Percentiles rank a stretch among this genome's conserved stretches.
Conservation (phyloP, 2,888 invertebrate species). For the Acanthosepion lycidas region DNA sequence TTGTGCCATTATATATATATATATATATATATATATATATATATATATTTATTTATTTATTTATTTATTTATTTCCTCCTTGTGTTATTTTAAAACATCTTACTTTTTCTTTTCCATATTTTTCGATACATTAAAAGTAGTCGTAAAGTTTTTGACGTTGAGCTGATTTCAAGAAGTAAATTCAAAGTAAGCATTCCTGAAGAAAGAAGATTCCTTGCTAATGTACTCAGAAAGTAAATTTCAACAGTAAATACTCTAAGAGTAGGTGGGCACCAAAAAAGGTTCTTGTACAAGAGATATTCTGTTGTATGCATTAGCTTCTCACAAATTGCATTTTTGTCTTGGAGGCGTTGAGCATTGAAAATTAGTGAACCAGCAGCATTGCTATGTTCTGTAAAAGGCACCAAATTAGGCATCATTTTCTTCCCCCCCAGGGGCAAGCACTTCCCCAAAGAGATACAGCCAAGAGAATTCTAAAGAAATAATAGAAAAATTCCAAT, state of each 20-base stretch:
- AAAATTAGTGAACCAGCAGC: neutral
- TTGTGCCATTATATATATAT: too few species aligned
- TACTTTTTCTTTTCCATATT: neutral
- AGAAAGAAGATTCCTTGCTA: neutral
- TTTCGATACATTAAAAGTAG: neutral
- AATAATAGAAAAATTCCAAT: neutral
- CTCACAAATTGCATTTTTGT: constrained; percentile 8
- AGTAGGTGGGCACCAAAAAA: neutral
- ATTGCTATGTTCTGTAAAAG: neutral
- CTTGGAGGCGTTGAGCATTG: neutral
- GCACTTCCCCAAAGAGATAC: constrained; percentile 20
- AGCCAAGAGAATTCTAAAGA: constrained; percentile 22
- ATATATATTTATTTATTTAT: too few species aligned
- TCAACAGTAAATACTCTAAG: neutral
- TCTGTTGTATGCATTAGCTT: neutral
- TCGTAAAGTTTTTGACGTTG: neutral
- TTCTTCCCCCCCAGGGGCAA: neutral
- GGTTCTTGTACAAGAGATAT: neutral
- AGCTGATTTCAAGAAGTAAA: neutral
- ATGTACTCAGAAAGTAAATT: neutral
- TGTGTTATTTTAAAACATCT: too few species aligned
- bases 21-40: too few species aligned
- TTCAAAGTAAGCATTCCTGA: neutral
- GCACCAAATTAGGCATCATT: constrained; percentile 11
- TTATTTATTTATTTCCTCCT: too few species aligned